A percentile compares a stretch with the other conserved stretches of the same genome.
phyloP scores from a whole-genome alignment of 37 sponge, comb jelly and placozoan species.

The Beroe ovata region DNA sequence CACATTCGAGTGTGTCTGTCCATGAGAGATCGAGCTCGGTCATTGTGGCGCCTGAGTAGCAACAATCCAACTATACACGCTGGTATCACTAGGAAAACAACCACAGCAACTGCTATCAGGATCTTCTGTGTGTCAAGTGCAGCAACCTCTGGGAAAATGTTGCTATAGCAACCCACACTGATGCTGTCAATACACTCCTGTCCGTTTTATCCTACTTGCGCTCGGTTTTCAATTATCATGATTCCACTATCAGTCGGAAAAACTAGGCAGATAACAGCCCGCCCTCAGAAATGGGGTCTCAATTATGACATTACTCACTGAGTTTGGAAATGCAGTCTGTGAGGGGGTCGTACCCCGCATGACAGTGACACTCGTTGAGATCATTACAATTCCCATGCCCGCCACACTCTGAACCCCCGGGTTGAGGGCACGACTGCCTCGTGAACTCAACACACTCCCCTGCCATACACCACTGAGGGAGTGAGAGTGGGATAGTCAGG shows the following conservation, averaged over 20 bases:
- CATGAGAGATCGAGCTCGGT: neutral
- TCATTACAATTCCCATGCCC: constrained; percentile 47
- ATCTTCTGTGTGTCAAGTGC: neutral
- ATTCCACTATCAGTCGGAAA: no score
- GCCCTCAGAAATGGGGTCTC: no score
- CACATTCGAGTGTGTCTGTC: constrained; percentile 20
- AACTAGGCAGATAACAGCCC: no score
- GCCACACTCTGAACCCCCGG: constrained; percentile 44
- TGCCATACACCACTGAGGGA: constrained; percentile 22
- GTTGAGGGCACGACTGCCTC: constrained; percentile 21
- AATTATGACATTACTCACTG: neutral
- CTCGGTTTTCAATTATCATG: no score
- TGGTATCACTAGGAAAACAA: constrained; percentile 34
- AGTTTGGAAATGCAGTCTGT: neutral
- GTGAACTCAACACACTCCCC: constrained; percentile 35
- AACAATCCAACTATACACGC: neutral
- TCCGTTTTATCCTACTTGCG: no score
- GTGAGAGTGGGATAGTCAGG: no score
- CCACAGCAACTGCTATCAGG: neutral
- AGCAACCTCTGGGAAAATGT: constrained; percentile 13
- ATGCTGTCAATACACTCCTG: no score
- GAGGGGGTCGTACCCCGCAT: constrained; percentile 46
- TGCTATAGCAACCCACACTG: no score
- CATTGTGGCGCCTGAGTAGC: neutral
- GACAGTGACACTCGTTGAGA: constrained; percentile 63